A percentile compares a stretch with the other conserved stretches of the same genome.
phyloP scores from a whole-genome alignment of 1,140 invertebrate genomes.

The Dendrolimus punctatus region DNA sequence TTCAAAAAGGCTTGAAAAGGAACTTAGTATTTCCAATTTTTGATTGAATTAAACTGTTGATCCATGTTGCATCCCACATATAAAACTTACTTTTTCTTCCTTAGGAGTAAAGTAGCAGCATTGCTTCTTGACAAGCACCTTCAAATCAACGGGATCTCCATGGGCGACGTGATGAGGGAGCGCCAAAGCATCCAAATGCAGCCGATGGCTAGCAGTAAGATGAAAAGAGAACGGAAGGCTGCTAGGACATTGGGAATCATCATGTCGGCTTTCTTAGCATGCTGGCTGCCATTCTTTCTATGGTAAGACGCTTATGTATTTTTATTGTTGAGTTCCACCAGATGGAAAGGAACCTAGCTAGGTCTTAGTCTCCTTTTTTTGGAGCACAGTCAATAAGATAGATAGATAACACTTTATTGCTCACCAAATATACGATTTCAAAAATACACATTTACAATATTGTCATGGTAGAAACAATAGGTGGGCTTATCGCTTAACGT shows the following conservation, averaged over 20 bases:
- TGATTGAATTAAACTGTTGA: neutral
- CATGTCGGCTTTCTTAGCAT: constrained; percentile 93
- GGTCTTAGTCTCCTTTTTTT: too few relatives aligned
- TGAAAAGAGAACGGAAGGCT: constrained; percentile 94
- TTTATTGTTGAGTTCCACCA: neutral
- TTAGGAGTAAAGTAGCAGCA: constrained; percentile 88
- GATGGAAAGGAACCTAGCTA: too few relatives aligned
- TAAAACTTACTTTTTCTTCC: constrained; percentile 5
- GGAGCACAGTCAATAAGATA: too few relatives aligned
- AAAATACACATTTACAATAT: too few relatives aligned
- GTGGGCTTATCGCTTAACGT: too few relatives aligned
- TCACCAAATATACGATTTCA: too few relatives aligned
- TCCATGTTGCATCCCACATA: neutral
- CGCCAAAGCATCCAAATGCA: constrained; percentile 74
- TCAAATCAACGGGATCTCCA: constrained; percentile 88
- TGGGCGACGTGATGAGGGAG: constrained; percentile 73
- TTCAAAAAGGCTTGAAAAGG: too few relatives aligned
- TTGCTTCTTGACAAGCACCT: constrained; percentile 88
- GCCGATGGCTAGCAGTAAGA: constrained; percentile 82
- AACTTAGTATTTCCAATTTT: too few relatives aligned
- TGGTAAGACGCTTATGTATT: constrained; percentile 73
- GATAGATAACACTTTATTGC: too few relatives aligned
- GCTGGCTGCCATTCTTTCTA: constrained; percentile 96
- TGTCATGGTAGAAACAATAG: too few relatives aligned
- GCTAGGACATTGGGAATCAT: constrained; percentile 96